phyloP scores from a whole-genome alignment of 2,888 invertebrate genomes.

The Zelleria hepariella region DNA sequence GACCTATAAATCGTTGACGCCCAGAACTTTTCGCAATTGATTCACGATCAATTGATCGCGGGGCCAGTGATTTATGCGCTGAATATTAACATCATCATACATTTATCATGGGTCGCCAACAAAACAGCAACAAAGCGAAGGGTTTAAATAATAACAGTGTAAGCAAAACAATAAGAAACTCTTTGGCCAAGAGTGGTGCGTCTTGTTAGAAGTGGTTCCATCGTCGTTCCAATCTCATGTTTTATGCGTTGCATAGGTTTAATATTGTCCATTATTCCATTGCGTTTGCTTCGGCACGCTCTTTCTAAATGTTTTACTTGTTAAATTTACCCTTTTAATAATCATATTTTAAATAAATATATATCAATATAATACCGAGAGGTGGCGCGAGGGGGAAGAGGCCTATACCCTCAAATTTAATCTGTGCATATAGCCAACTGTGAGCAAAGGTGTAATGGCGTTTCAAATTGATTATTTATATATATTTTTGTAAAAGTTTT shows the following conservation, averaged over 20 bases:
- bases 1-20: not conserved
- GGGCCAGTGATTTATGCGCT: not conserved
- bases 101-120: slow-evolving; percentile 14
- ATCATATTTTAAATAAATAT: too few relatives aligned
- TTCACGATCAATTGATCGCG: slow-evolving; percentile 1
- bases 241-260: not conserved
- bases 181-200: slow-evolving; percentile 5
- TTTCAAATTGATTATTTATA: too few relatives aligned
- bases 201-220: not conserved
- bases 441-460: too few relatives aligned
- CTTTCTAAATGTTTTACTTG: too few relatives aligned
- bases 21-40: not conserved
- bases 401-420: too few relatives aligned
- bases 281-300: too few relatives aligned
- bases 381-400: too few relatives aligned
- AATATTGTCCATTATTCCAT: too few relatives aligned
- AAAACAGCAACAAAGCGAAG: slow-evolving; percentile 13
- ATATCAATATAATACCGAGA: too few relatives aligned
- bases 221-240: not conserved
- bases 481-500: too few relatives aligned
- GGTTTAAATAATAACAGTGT: slow-evolving; percentile 15
- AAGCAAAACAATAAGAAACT: slow-evolving; percentile 16
- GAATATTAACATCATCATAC: slow-evolving; percentile 6
- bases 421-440: too few relatives aligned
- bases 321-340: too few relatives aligned